phyloP scores from a whole-genome alignment of 2,113 vertebrate species.

The Gallinago paraguaiae region DNA sequence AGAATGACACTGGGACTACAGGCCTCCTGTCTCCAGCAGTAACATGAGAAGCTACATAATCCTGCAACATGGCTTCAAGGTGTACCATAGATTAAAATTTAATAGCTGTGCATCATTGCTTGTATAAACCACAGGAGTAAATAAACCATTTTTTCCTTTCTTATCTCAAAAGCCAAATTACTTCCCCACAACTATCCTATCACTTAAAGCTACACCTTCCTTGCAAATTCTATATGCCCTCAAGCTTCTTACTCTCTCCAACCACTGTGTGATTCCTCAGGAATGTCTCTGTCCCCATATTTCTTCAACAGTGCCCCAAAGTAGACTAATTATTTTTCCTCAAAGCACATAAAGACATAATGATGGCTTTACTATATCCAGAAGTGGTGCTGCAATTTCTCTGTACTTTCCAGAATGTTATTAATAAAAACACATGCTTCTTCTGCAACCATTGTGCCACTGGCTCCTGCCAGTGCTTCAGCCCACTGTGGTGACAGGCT shows the following conservation, averaged over 20 bases:
- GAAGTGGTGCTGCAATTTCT: background rate
- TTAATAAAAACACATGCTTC: background rate
- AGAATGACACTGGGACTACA: background rate
- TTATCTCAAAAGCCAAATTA: background rate
- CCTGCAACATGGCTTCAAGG: background rate
- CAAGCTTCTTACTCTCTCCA: background rate
- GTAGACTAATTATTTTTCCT: background rate
- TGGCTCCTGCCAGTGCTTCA: background rate
- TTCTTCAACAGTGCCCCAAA: background rate
- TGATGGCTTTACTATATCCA: background rate
- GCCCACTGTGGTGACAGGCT: background rate
- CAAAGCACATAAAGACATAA: background rate
- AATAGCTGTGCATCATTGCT: background rate
- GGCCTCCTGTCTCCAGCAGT: background rate
- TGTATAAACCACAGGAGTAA: background rate
- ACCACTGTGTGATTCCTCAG: background rate
- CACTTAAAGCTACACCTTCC: background rate
- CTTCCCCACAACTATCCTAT: background rate
- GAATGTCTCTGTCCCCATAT: background rate
- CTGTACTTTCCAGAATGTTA: background rate
- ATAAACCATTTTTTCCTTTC: background rate
- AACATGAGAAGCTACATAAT: background rate
- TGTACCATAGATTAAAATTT: background rate
- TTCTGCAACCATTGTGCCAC: background rate
- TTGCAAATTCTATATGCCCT: background rate